Base-by-base conservation (phyloP, 2,797 vertebrate species). In the Ibycter americanus region DNA sequence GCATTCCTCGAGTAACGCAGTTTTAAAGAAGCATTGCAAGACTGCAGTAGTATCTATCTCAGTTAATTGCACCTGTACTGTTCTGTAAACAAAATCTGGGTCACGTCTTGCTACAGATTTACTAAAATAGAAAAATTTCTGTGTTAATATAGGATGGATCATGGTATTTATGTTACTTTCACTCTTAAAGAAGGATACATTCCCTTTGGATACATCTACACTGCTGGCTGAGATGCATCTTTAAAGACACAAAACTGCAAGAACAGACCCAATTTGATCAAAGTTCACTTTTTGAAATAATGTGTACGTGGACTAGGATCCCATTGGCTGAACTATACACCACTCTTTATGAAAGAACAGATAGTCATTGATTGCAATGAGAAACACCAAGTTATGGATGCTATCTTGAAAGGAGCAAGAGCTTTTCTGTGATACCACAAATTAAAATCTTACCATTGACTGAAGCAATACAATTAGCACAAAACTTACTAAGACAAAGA, bases 291-390 rank as follows among this genome's bases (percentile, higher is more conserved):
- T 58, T 36, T 78, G 47, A 96, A 92, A 76, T n/a, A 82, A 72
- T 1, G 2, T 0, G 0, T 17, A 51, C 19, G 21, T 66, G 65
- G 90, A 61, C 21, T 27, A 34, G 34, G 52, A 59, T 73, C 55
- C 52, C 0, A 0, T 6, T 62, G 49, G 9, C 38, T 55, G 47
- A 93, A 73, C 27, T 34, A 29, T 7, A 40, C 9, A 55, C 20
- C 11, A 36, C 15, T 2, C 3, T 14, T 44, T 31, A n/a, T 2
- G 4, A 76, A 44, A 36, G 27, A 71, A 82, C 14, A 34, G 36
- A 40, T 36, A 74, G 42, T 10, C 7, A 26, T 38, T 54, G 36
- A 65, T 29, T 86, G 34, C 12, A 72, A 38, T 12, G 22, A 79
- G 14, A 84, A 89, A 77, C 65, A 73, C 4, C 25, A 47, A 88